Evolutionary conservation across 2,888 invertebrate genomes (phyloP).

Genomic region (Cheilosia variabilis): DNA sequence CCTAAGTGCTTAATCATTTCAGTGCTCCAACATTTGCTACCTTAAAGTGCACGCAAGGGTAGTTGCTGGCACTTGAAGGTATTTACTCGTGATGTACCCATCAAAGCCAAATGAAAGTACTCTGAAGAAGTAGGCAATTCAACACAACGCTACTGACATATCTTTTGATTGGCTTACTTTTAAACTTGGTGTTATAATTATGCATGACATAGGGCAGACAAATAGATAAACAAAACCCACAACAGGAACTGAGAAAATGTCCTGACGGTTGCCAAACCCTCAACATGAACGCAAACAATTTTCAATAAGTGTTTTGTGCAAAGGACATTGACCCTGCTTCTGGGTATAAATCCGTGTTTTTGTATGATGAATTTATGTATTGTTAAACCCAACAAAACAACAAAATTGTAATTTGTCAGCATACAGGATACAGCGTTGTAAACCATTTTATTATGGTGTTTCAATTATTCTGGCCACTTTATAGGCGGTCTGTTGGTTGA

Average conservation of each 20-base stretch:
- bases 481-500: neutral
- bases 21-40: conserved; percentile 43
- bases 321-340: neutral
- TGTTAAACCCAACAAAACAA: neutral
- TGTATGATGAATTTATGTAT: neutral
- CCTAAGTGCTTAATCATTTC: conserved; percentile 65
- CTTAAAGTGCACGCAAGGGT: conserved; percentile 68
- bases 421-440: neutral
- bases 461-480: conserved; percentile 29
- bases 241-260: neutral
- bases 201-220: conserved; percentile 36
- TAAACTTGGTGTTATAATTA: conserved; percentile 18
- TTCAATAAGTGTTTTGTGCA: neutral
- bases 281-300: conserved; percentile 12
- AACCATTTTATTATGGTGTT: conserved; percentile 17
- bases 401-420: neutral
- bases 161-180: conserved; percentile 20
- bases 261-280: neutral
- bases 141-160: conserved; percentile 5
- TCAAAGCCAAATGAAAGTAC: conserved; percentile 41
- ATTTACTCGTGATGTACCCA: conserved; percentile 65
- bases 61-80: conserved; percentile 62
- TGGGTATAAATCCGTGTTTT: neutral
- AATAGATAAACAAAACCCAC: conserved; percentile 10
- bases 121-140: conserved; percentile 15